phyloP scores from a whole-genome alignment of 2,113 vertebrate genomes.

The Callipepla californica region DNA sequence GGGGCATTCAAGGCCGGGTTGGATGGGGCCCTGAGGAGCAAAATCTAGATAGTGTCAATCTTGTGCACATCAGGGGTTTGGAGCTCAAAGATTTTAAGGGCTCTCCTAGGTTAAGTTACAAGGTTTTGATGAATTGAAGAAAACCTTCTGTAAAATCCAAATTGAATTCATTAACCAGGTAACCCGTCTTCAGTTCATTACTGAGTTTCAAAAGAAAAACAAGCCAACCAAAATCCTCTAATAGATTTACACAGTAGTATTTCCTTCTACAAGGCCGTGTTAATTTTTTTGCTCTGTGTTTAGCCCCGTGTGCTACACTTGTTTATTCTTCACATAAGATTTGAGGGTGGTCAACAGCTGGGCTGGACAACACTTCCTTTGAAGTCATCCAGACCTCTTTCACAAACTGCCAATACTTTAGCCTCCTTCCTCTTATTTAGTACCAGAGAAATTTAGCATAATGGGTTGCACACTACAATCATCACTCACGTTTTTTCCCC shows the following conservation, averaged over 20 bases:
- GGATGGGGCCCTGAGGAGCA: no score
- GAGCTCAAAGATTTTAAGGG: no score
- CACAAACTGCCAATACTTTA: background rate
- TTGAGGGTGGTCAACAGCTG: background rate
- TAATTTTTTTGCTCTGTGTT: background rate
- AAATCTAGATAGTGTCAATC: no score
- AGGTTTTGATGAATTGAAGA: background rate
- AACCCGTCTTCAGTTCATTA: background rate
- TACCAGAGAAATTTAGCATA: background rate
- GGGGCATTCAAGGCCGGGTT: no score
- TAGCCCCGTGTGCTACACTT: background rate
- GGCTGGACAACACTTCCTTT: background rate
- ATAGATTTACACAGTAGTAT: background rate
- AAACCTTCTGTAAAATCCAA: background rate
- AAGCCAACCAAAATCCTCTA: background rate
- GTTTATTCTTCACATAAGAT: background rate
- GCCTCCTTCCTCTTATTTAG: background rate
- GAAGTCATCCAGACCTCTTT: background rate
- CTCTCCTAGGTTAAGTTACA: background rate
- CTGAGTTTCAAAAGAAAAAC: background rate
- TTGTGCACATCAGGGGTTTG: no score
- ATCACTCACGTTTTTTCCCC: background rate
- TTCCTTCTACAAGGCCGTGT: background rate
- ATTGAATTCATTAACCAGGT: background rate
- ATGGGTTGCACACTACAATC: background rate